Evolutionary conservation across 2,797 vertebrate genomes (phyloP).

Genomic region (Sebastes umbrosus): DNA sequence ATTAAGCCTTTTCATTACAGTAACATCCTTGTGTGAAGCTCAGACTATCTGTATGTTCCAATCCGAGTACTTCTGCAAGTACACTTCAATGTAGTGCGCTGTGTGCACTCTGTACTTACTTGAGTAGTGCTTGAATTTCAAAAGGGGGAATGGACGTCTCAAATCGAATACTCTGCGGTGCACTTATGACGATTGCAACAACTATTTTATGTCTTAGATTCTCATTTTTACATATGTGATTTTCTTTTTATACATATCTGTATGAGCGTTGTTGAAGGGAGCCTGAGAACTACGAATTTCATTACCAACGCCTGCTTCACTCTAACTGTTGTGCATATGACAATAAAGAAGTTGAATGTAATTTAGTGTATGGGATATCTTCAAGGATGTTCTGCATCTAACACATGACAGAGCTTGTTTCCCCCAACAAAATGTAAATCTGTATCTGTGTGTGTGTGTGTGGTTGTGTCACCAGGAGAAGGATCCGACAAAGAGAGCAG

Average conservation of each 20-base stretch:
- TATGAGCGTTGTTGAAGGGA: not conserved
- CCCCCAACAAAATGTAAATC: not conserved
- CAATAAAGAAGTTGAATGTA: not conserved
- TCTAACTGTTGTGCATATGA: not conserved
- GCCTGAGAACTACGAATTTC: not conserved
- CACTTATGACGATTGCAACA: no score
- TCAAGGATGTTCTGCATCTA: not conserved
- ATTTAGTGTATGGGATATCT: not conserved
- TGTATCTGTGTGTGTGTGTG: not conserved
- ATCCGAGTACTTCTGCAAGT: no score
- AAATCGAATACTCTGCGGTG: no score
- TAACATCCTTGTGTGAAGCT: not conserved
- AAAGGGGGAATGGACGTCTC: no score
- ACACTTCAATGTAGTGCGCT: no score
- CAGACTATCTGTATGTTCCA: not conserved
- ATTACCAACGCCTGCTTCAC: not conserved
- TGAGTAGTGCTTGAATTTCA: no score
- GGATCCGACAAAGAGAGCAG: slow-evolving; percentile 89
- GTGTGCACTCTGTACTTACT: no score
- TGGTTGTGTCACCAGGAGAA: slow-evolving; percentile 83
- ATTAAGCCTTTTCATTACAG: not conserved
- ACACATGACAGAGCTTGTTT: not conserved
- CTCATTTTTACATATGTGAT: not conserved
- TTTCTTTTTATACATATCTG: not conserved
- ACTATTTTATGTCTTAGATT: not conserved